A percentile compares a stretch with the other conserved stretches of the same genome.
phyloP scores from a whole-genome alignment of 2,888 invertebrate genomes.

The Drosophila yooni region DNA sequence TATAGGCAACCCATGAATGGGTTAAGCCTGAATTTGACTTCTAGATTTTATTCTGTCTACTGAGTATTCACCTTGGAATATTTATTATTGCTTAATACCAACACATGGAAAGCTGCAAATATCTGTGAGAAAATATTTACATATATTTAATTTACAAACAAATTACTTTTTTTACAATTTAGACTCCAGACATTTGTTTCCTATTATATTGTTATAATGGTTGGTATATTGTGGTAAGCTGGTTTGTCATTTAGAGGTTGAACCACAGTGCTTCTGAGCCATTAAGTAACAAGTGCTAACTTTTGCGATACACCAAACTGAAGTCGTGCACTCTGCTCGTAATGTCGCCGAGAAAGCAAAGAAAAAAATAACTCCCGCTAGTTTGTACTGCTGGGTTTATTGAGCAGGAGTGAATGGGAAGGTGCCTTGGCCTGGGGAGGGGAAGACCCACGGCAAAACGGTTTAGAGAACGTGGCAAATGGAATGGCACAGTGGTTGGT shows the following conservation, averaged over 20 bases:
- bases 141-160: neutral
- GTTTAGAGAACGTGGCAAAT: slow-evolving; percentile 49
- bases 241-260: neutral
- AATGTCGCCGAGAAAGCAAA: slow-evolving; percentile 42
- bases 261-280: slow-evolving; percentile 35
- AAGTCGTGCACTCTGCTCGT: slow-evolving; percentile 39
- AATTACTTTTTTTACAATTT: neutral
- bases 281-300: slow-evolving; percentile 55
- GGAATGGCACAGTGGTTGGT: slow-evolving; percentile 40
- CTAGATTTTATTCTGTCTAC: neutral
- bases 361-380: slow-evolving; percentile 34
- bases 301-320: slow-evolving; percentile 45
- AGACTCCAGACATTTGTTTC: neutral
- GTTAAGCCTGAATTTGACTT: neutral
- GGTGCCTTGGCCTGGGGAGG: neutral
- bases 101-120: neutral
- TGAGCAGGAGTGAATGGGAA: slow-evolving; percentile 1
- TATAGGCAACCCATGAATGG: neutral
- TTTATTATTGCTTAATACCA: neutral
- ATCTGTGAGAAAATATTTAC: neutral
- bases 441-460: slow-evolving; percentile 51
- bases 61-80: neutral
- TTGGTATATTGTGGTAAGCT: neutral
- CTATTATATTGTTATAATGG: neutral
- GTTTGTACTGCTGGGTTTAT: slow-evolving; percentile 12